Conservation (phyloP, 2,113 vertebrate species). For the Cygnus atratus region DNA sequence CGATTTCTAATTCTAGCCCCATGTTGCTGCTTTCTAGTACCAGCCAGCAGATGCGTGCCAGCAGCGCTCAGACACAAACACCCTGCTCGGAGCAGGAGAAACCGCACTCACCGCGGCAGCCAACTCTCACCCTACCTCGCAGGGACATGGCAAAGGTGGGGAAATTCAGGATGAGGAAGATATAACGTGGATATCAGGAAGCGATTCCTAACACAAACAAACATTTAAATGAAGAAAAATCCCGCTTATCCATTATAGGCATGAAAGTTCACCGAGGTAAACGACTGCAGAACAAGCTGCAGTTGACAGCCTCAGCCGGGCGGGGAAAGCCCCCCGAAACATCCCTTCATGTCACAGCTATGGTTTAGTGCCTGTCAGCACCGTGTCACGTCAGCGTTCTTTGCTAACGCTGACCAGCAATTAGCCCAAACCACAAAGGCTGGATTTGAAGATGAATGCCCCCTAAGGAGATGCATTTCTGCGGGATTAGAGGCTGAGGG, state of each 20-base stretch:
- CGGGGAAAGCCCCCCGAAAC: neutral
- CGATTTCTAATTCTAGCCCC: neutral
- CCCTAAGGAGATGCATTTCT: neutral
- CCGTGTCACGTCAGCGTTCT: neutral
- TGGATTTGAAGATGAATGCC: neutral
- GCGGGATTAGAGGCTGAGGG: neutral
- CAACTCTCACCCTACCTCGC: neutral
- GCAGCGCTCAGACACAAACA: neutral
- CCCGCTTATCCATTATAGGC: neutral
- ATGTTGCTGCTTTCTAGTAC: neutral
- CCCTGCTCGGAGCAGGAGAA: neutral
- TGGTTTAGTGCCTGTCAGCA: neutral
- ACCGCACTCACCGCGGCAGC: neutral
- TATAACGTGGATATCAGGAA: neutral
- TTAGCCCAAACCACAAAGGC: neutral
- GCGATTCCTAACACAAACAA: neutral
- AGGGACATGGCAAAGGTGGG: neutral
- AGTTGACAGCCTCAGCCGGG: neutral
- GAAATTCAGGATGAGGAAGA: neutral
- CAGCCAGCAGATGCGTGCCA: neutral
- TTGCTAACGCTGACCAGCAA: neutral
- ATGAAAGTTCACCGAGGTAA: neutral
- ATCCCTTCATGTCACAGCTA: neutral
- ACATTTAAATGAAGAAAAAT: neutral
- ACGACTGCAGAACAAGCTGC: neutral